A percentile compares a stretch with the other conserved stretches of the same genome.
Conservation (phyloP, 1,140 invertebrate genomes). For the Diachasma alloeum region DNA sequence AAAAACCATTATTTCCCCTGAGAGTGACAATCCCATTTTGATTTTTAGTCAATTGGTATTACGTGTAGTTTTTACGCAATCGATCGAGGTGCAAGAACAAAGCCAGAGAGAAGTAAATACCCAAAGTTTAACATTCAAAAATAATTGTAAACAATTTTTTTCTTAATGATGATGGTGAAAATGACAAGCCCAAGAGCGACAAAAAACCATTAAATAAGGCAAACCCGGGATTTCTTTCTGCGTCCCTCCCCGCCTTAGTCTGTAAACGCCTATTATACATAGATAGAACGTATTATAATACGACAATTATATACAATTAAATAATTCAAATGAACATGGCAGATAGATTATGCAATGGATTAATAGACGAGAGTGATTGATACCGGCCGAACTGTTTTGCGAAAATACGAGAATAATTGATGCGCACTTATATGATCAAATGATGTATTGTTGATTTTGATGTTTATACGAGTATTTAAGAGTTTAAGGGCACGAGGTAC, state of each 20-base stretch:
- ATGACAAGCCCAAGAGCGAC: slow-evolving; percentile 26
- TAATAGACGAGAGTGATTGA: slow-evolving; percentile 13
- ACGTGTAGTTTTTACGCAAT: slow-evolving; percentile 1
- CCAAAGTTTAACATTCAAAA: slow-evolving; percentile 10
- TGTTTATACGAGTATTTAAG: slow-evolving; percentile 25
- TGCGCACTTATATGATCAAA: slow-evolving; percentile 3
- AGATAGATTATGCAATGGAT: slow-evolving; percentile 1
- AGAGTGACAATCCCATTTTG: slow-evolving; percentile 1
- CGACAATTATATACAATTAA: slow-evolving; percentile 34
- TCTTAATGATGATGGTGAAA: not conserved
- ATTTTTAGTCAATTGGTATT: not conserved
- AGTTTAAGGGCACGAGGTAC: slow-evolving; percentile 22
- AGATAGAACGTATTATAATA: slow-evolving; percentile 37
- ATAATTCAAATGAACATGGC: slow-evolving; percentile 7
- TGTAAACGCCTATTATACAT: slow-evolving; percentile 36
- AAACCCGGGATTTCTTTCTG: slow-evolving; percentile 34
- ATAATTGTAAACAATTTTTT: slow-evolving; percentile 11
- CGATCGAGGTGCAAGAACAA: slow-evolving; percentile 5
- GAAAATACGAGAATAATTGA: slow-evolving; percentile 32
- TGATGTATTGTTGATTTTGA: slow-evolving; percentile 28
- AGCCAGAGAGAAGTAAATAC: not conserved
- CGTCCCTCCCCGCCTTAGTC: slow-evolving; percentile 37
- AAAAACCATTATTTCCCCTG: not conserved
- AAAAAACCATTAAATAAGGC: slow-evolving; percentile 15
- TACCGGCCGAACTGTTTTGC: slow-evolving; percentile 29